Conservation (phyloP, 2,888 invertebrate genomes). For the Coecobrya sp. region DNA sequence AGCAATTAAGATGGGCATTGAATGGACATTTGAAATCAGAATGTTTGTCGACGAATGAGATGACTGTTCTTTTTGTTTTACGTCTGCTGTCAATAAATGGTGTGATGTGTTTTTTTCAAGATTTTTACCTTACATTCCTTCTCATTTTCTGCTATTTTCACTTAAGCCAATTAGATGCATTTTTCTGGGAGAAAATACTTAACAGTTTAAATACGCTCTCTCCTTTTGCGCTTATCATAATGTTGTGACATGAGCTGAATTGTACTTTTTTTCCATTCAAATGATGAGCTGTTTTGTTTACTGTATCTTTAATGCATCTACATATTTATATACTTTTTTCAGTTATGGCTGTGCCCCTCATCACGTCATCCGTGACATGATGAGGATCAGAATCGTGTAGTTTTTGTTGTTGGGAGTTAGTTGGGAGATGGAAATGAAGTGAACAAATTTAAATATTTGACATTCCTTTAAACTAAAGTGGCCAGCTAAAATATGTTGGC, state of each 20-base stretch:
- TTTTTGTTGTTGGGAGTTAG: slow-evolving; percentile 9
- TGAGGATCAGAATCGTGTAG: slow-evolving; percentile 72
- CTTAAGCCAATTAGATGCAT: slow-evolving; percentile 50
- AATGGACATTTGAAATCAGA: slow-evolving; percentile 11
- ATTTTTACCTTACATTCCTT: slow-evolving; percentile 2
- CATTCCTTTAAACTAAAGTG: slow-evolving; percentile 62
- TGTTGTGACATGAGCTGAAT: slow-evolving; percentile 74
- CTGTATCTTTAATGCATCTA: slow-evolving; percentile 49
- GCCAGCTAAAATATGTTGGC: neutral
- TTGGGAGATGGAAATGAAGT: slow-evolving; percentile 67
- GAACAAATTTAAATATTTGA: slow-evolving; percentile 74
- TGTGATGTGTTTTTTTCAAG: neutral
- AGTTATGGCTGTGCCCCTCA: slow-evolving; percentile 71
- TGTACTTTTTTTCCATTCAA: slow-evolving; percentile 45
- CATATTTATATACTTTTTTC: neutral
- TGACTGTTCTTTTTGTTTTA: slow-evolving; percentile 29
- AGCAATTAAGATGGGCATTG: slow-evolving; percentile 49
- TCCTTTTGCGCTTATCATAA: slow-evolving; percentile 66
- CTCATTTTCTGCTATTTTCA: slow-evolving; percentile 22
- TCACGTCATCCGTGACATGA: slow-evolving; percentile 78
- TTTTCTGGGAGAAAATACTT: slow-evolving; percentile 52
- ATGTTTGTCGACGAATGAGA: neutral
- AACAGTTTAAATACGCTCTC: slow-evolving; percentile 16
- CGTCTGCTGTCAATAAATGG: neutral
- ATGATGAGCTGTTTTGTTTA: slow-evolving; percentile 64